A percentile compares a stretch with the other conserved stretches of the same genome.
phyloP scores from a whole-genome alignment of 2,797 vertebrate species.

The Siniperca undulata region DNA sequence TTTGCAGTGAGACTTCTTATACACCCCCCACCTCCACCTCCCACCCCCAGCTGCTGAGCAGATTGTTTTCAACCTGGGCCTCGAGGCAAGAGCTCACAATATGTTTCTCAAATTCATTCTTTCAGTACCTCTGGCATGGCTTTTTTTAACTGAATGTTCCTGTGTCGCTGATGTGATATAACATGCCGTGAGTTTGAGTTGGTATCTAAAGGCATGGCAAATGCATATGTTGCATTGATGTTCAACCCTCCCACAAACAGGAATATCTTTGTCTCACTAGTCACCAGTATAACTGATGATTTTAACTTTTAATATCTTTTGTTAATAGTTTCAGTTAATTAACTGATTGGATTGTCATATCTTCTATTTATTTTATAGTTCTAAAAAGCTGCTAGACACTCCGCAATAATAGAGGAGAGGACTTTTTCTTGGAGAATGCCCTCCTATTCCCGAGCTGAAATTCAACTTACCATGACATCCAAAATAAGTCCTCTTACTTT shows the following conservation, averaged over 20 bases:
- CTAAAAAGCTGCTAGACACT: neutral
- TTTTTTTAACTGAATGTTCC: conserved; percentile 34
- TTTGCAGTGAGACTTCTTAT: conserved; percentile 78
- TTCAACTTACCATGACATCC: conserved; percentile 12
- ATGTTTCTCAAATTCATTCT: conserved; percentile 52
- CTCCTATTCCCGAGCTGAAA: conserved; percentile 2
- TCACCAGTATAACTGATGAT: neutral
- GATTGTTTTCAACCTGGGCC: conserved; percentile 70
- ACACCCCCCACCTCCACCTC: conserved; percentile 38
- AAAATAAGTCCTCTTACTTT: conserved; percentile 20
- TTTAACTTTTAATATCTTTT: conserved; percentile 9
- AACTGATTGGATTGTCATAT: neutral
- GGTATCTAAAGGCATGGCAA: neutral
- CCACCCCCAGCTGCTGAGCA: conserved; percentile 60
- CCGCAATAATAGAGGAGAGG: neutral
- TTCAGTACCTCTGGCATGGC: conserved; percentile 48
- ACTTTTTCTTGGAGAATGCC: neutral
- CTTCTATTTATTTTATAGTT: neutral
- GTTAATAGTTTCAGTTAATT: neutral
- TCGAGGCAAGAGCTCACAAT: conserved; percentile 53
- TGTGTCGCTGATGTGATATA: conserved; percentile 2
- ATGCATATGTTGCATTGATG: neutral
- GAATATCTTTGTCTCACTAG: conserved; percentile 4
- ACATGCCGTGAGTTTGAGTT: conserved; percentile 7
- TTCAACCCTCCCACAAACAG: conserved; percentile 24